Percentiles rank a stretch among this genome's conserved stretches.
Evolutionary conservation across 2,888 invertebrate species (phyloP).

Genomic region (Athripsodes cinereus): DNA sequence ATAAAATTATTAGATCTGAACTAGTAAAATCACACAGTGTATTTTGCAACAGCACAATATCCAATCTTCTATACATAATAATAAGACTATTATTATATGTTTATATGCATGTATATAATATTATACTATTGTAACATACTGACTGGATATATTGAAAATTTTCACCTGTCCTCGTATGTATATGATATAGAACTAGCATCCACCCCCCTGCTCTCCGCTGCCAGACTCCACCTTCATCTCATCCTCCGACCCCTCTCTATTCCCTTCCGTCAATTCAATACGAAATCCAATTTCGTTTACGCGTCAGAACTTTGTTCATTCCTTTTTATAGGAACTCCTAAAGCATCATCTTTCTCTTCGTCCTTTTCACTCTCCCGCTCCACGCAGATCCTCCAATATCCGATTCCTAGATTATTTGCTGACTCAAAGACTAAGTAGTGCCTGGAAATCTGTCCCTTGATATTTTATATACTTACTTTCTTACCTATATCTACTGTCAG

Average conservation of each 20-base stretch:
- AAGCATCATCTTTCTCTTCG: slow-evolving; percentile 14
- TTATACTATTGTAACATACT: background rate
- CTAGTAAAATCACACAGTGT: background rate
- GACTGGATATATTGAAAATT: slow-evolving; percentile 1
- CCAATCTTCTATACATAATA: background rate
- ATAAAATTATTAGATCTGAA: too few relatives aligned
- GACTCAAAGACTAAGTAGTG: slow-evolving; percentile 2
- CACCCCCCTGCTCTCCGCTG: background rate
- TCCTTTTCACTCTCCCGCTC: slow-evolving; percentile 25
- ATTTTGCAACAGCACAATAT: background rate
- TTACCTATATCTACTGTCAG: too few relatives aligned
- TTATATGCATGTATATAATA: too few relatives aligned
- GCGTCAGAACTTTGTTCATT: slow-evolving; percentile 42
- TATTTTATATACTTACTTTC: background rate
- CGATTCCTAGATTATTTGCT: slow-evolving; percentile 2
- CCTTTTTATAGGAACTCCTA: slow-evolving; percentile 28
- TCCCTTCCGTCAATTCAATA: slow-evolving; percentile 39
- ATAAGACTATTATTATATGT: background rate
- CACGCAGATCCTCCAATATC: slow-evolving; percentile 13
- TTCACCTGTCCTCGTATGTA: background rate
- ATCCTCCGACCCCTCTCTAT: slow-evolving; percentile 26
- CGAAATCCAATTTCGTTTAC: slow-evolving; percentile 47
- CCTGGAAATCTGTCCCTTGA: background rate
- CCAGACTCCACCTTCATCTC: slow-evolving; percentile 3
- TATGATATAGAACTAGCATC: background rate